Conservation (phyloP, 2,888 invertebrate species). For the Desoria tigrina region DNA sequence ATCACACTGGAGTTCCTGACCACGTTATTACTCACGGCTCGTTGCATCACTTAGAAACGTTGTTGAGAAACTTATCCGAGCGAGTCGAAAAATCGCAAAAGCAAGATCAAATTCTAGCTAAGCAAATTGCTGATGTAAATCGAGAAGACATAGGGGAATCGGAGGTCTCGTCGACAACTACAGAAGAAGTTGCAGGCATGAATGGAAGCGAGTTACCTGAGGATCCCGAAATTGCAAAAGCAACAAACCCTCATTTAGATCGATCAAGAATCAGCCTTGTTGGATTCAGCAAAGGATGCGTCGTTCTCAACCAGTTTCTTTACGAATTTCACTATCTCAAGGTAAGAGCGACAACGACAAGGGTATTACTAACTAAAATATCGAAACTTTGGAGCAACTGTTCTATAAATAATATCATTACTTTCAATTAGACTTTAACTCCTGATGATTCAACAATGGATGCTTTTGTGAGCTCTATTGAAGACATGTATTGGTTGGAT, state of each 20-base stretch:
- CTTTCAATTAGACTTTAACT: constrained; percentile 60
- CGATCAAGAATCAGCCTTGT: constrained; percentile 67
- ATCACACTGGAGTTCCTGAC: constrained; percentile 71
- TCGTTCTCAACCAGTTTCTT: constrained; percentile 86
- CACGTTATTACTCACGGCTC: constrained; percentile 73
- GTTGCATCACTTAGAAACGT: constrained; percentile 69
- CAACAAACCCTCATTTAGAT: constrained; percentile 58
- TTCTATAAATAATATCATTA: constrained; percentile 2
- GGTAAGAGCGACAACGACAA: too few species aligned
- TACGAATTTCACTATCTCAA: constrained; percentile 78
- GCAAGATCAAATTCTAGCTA: constrained; percentile 17
- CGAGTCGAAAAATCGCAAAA: constrained; percentile 12
- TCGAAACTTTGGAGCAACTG: not conserved
- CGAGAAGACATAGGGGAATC: constrained; percentile 20
- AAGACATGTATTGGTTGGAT: constrained; percentile 73
- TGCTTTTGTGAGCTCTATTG: constrained; percentile 67
- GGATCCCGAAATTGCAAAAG: constrained; percentile 12
- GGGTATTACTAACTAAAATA: not conserved
- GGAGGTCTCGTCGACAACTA: constrained; percentile 12
- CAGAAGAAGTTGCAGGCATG: not conserved
- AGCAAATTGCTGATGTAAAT: constrained; percentile 7
- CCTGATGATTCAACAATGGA: constrained; percentile 67
- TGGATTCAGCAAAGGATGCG: constrained; percentile 91
- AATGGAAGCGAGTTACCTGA: constrained; percentile 12
- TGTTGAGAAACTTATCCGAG: constrained; percentile 56